Percentiles rank a stretch among this genome's conserved stretches.
Conservation (phyloP, 2,113 vertebrate species). For the Castor canadensis region DNA sequence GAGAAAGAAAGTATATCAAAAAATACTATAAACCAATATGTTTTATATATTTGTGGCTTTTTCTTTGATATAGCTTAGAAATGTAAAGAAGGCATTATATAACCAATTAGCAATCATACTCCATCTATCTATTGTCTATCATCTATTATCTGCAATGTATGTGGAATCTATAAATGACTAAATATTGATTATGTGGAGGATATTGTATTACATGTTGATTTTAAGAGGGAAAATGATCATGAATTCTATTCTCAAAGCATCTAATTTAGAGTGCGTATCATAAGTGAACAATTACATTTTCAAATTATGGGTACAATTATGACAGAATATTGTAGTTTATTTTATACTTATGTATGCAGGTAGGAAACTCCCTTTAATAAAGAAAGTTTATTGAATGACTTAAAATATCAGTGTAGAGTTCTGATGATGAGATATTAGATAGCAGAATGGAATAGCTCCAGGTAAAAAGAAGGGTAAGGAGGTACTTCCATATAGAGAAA, state of each 20-base stretch:
- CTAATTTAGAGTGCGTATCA: neutral
- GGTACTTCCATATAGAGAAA: neutral
- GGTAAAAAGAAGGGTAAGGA: neutral
- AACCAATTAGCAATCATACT: neutral
- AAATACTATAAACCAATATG: neutral
- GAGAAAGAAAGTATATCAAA: neutral
- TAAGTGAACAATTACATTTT: neutral
- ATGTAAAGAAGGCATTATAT: neutral
- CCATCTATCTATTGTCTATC: neutral
- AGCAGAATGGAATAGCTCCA: neutral
- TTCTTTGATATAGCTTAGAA: neutral
- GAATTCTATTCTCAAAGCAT: neutral
- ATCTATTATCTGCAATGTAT: neutral
- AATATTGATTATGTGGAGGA: neutral
- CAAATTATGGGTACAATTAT: neutral
- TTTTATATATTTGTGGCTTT: neutral
- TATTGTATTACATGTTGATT: neutral
- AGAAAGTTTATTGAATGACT: neutral
- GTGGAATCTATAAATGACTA: neutral
- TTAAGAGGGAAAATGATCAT: no score
- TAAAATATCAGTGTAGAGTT: neutral
- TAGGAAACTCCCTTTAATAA: neutral
- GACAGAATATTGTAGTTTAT: neutral
- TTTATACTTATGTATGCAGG: neutral
- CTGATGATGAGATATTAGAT: neutral